These are phyloP conservation scores for Pseudorhombus dupliciocellatus DNA, from an alignment of 2,113 vertebrate genomes.

Conservation along the genomic window DNA sequence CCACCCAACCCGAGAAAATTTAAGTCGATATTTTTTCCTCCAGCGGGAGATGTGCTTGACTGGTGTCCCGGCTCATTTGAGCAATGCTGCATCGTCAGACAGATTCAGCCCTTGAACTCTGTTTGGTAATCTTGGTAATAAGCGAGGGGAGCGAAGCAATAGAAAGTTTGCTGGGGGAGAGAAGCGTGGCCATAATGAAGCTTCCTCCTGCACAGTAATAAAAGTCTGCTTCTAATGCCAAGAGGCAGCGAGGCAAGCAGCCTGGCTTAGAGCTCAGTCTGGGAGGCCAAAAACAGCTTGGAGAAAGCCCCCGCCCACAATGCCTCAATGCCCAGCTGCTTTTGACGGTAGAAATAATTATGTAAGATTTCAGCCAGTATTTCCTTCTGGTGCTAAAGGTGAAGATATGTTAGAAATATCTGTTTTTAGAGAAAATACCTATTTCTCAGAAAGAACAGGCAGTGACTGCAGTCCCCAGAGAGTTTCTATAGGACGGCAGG, in stretches of 20 bases:
- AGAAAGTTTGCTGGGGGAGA: slow-evolving; percentile 62
- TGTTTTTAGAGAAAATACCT: slow-evolving; percentile 16
- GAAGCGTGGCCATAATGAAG: slow-evolving; percentile 67
- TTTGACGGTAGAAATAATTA: slow-evolving; percentile 54
- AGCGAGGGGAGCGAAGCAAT: slow-evolving; percentile 44
- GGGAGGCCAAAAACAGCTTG: slow-evolving; percentile 58
- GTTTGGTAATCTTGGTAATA: slow-evolving; percentile 70
- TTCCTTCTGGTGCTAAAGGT: slow-evolving; percentile 50
- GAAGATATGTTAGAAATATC: slow-evolving; percentile 48
- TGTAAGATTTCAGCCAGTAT: slow-evolving; percentile 32
- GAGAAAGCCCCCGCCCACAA: background rate
- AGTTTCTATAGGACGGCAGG: slow-evolving; percentile 36
- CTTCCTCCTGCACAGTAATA: slow-evolving; percentile 71
- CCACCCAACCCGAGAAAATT: slow-evolving; percentile 19
- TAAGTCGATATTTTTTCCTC: slow-evolving; percentile 29
- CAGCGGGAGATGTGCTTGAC: slow-evolving; percentile 43
- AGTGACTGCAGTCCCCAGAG: slow-evolving; percentile 27
- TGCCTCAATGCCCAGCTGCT: slow-evolving; percentile 8
- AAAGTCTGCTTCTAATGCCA: slow-evolving; percentile 72
- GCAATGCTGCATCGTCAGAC: slow-evolving; percentile 51
- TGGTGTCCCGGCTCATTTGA: slow-evolving; percentile 59
- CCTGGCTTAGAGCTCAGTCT: slow-evolving; percentile 62
- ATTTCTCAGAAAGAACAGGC: slow-evolving; percentile 37
- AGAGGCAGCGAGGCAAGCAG: slow-evolving; percentile 72
- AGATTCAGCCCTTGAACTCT: slow-evolving; percentile 59